Evolutionary conservation across 2,113 vertebrate species (phyloP), one percentile per base, ranked within the genome.

Genomic region (Pteruthius melanotis): DNA sequence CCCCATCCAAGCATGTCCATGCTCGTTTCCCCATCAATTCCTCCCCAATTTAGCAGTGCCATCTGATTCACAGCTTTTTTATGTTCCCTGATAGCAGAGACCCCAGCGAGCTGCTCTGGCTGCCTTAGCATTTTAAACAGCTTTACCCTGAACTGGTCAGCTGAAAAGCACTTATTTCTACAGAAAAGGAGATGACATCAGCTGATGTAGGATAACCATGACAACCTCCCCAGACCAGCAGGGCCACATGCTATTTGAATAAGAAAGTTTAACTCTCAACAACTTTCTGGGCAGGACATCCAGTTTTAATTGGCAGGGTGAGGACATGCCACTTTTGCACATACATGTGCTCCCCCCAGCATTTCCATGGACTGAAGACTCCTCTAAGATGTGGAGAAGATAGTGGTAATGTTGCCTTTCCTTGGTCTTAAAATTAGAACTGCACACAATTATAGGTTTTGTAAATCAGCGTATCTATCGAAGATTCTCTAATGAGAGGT

Each of bases 171-270:
- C 86, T 92, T 84, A 39, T 96, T 92, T 69, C 83, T 66, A 76
- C 92, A 96, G 96, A 96, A 96, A 97, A 90, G 93, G 87, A 91
- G 93, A 97, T 97, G 97, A 97, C 97, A 97, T 97, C 97, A 97
- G 96, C 97, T 96, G 88, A 94, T 95, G 95, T 15, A 23, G 93
- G 89, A 96, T 97, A 96, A 93, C 98, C 97, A 97, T 96, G 97
- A 95, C 96, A 95, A 97, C 96, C 87, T 96, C 80, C 89, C 57
- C 78, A 87, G 88, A 91, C 74, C 94, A 95, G 88, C 96, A 89
- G 78, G 84, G 90, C 89, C 83, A 90, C 93, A 91, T 50, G 87
- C 83, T 74, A 40, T 93, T 94, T 96, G 95, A 97, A 96, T 95
- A 64, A 93, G 71, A 78, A 91, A 93, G 89, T 85, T 90, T 83